Conservation (phyloP, 2,797 vertebrate genomes). For the Pachyuromys duprasi region DNA sequence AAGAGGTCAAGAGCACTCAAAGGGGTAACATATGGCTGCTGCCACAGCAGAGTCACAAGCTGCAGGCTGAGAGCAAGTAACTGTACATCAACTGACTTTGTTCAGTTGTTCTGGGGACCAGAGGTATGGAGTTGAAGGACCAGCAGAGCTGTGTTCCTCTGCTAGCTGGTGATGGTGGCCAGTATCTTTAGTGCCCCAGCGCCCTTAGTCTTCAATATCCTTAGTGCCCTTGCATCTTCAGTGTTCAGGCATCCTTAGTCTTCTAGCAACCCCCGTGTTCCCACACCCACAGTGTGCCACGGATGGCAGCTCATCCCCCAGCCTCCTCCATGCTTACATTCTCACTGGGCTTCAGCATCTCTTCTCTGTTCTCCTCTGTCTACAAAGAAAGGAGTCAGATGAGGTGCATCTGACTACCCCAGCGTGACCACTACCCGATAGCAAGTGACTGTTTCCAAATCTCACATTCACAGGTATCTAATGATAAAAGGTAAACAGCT, state of each 20-base stretch:
- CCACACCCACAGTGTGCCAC: neutral
- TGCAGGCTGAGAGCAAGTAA: neutral
- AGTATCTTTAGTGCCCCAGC: neutral
- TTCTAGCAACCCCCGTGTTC: neutral
- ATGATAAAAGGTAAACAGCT: neutral
- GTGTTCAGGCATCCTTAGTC: neutral
- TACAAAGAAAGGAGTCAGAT: neutral
- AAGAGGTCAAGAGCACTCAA: neutral
- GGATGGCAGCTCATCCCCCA: neutral
- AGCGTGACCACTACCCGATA: neutral
- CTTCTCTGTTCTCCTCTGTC: neutral
- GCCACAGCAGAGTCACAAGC: neutral
- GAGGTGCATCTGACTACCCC: too few species aligned
- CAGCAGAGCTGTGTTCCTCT: neutral
- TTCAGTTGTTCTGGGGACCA: neutral
- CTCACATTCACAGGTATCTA: neutral
- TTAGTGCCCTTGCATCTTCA: too few species aligned
- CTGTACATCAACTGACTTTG: neutral
- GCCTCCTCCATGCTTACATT: rapidly evolving
- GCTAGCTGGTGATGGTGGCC: neutral
- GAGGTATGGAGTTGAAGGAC: neutral
- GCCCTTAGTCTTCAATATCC: neutral
- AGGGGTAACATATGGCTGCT: rapidly evolving
- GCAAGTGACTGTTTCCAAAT: neutral
- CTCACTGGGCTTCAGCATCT: neutral